Base-by-base conservation (phyloP, 37 sponge, comb jelly and placozoan species). In the Crambe crambe region DNA sequence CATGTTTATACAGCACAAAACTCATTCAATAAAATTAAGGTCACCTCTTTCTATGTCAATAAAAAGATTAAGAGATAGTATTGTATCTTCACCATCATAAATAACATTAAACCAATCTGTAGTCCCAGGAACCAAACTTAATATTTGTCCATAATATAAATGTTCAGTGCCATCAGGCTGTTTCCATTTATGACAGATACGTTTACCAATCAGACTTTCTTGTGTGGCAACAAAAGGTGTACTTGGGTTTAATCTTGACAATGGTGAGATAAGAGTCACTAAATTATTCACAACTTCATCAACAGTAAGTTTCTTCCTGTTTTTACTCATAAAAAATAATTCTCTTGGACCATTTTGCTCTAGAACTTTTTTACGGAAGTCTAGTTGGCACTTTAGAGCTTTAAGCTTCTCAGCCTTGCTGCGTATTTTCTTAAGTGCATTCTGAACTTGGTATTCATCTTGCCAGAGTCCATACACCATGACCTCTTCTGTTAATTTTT, bases 21-120 rank as follows among this genome's bases (percentile, higher is more conserved):
- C n/a, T 54, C 18, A 54, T 20, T 54, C 56, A 10, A 54, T 20
- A 54, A 54, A 20, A 18, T 54, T 54, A 10, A 54, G 10, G 18
- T 54, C 56, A 54, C 56, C 56, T 54, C 18, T 54, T 54, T 54
- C 56, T n/a, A n/a, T n/a, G n/a, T n/a, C n/a, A n/a, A n/a, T n/a
- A n/a, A n/a, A n/a, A n/a, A n/a, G n/a, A n/a, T 70, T 70, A 9
- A 70, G 72, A 27, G 72, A 40, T 8, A 70, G 29, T 37, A 70
- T 37, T 15, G 10, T 38, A n/a, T 70, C 72, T 70, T 70, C 72
- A 38, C 72, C 72, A 70, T 70, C 72, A 70, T 70, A 70, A n/a
- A n/a, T 70, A 8, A 70, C 72, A 70, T 70, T 70, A 70, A 70
- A 70, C 72, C 72, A 70, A 10, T 70, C 72, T 70, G 72, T 70